phyloP scores from a whole-genome alignment of 1,140 invertebrate genomes.

The Cydia amplana region DNA sequence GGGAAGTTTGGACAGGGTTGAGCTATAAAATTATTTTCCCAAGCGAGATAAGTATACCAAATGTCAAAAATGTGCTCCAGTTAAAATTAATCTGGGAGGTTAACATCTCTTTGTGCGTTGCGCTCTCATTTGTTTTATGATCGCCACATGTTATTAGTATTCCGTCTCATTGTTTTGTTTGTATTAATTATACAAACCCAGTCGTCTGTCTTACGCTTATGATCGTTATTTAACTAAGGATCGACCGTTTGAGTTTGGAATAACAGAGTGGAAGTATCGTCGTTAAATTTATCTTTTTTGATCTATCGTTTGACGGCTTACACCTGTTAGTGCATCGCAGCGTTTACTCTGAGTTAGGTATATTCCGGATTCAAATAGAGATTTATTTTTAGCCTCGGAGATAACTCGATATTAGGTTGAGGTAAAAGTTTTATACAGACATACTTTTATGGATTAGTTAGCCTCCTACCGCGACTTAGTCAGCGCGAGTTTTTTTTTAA shows the following conservation, averaged over 20 bases:
- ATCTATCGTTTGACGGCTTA: slow-evolving; percentile 1
- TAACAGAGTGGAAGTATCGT: slow-evolving; percentile 21
- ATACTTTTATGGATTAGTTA: too few species aligned
- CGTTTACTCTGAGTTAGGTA: slow-evolving; percentile 11
- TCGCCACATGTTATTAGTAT: slow-evolving; percentile 18
- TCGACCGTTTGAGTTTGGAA: slow-evolving; percentile 23
- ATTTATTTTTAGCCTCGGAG: not conserved
- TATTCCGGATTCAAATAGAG: not conserved
- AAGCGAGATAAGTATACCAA: not conserved
- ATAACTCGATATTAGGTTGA: not conserved
- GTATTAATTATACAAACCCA: slow-evolving; percentile 2
- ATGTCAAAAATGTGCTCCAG: not conserved
- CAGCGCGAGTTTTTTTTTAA: too few species aligned
- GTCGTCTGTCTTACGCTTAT: not conserved
- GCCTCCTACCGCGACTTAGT: too few species aligned
- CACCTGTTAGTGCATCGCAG: slow-evolving; percentile 22
- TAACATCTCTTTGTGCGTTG: not conserved
- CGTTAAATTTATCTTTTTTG: slow-evolving; percentile 26
- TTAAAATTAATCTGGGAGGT: slow-evolving; percentile 12
- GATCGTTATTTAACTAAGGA: slow-evolving; percentile 11
- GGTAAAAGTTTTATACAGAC: not conserved
- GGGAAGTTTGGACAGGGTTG: not conserved
- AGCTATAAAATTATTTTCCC: not conserved
- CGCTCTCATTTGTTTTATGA: slow-evolving; percentile 5
- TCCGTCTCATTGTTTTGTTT: slow-evolving; percentile 6